These are phyloP conservation scores for Australoheros scitulus DNA, from an alignment of 2,113 vertebrate species.

Conservation along the genomic window DNA sequence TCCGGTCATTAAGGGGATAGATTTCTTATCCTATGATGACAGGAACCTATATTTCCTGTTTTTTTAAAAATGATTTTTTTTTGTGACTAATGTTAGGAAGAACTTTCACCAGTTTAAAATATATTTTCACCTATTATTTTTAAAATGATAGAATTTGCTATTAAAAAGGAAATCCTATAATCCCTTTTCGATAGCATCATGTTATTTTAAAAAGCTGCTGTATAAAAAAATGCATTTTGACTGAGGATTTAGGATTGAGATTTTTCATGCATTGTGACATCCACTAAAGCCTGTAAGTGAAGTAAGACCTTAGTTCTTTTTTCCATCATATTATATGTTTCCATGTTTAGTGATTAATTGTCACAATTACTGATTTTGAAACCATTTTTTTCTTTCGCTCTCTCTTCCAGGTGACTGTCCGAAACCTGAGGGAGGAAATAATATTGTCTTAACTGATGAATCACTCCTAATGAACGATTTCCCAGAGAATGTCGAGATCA, in stretches of 20 bases:
- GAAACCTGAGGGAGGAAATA: background rate
- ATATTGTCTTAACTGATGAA: background rate
- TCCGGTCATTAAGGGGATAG: background rate
- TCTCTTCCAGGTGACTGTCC: slow-evolving; percentile 59
- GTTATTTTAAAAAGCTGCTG: background rate
- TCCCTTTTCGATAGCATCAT: background rate
- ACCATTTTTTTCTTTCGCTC: background rate
- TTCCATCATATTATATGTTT: background rate
- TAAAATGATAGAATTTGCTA: too few relatives aligned
- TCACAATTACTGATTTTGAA: background rate
- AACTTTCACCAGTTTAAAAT: background rate
- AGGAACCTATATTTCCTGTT: background rate
- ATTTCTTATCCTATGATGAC: background rate
- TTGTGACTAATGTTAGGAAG: background rate
- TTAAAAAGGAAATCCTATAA: background rate
- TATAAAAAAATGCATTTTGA: background rate
- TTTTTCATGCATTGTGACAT: background rate
- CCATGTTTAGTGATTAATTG: background rate
- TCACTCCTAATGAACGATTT: slow-evolving; percentile 53
- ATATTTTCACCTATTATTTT: too few relatives aligned
- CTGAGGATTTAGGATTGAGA: background rate
- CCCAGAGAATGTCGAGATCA: background rate
- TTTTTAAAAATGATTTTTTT: background rate
- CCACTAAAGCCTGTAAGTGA: background rate
- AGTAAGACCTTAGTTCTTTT: background rate